A percentile compares a stretch with the other conserved stretches of the same genome.
phyloP scores from a whole-genome alignment of 2,888 invertebrate genomes.

The Micoletzkya japonica region DNA sequence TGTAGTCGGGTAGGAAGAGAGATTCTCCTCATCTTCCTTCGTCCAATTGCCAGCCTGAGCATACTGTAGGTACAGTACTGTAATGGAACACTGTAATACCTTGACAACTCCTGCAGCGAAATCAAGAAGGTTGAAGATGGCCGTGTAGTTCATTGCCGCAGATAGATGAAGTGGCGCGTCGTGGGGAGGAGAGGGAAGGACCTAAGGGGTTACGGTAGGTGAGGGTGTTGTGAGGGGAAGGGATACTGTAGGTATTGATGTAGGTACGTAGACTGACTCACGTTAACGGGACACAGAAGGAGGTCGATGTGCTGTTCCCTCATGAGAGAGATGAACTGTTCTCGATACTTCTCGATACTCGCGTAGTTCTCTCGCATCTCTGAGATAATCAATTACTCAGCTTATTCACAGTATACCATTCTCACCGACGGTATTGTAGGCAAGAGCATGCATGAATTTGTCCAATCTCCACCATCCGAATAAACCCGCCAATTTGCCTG shows the following conservation, averaged over 20 bases:
- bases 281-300: constrained; percentile 50
- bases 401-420: too few species aligned
- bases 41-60: constrained; percentile 22
- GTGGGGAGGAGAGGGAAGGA: constrained; percentile 45
- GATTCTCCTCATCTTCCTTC: constrained; percentile 44
- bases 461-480: constrained; percentile 8
- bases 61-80: neutral
- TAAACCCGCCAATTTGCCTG: neutral
- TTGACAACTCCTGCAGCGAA: constrained; percentile 60
- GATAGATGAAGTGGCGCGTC: constrained; percentile 47
- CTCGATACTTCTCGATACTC: constrained; percentile 47
- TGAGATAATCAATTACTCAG: constrained; percentile 19
- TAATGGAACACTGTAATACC: neutral
- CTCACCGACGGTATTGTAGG: constrained; percentile 14
- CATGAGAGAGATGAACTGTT: constrained; percentile 44
- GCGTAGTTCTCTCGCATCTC: constrained; percentile 51
- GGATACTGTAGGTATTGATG: neutral
- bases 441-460: neutral
- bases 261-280: constrained; percentile 19
- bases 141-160: constrained; percentile 56
- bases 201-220: constrained; percentile 19
- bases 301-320: constrained; percentile 42
- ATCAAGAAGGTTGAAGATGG: constrained; percentile 64
- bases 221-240: neutral
- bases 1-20: constrained; percentile 45